Percentiles rank a stretch among this genome's conserved stretches.
Conservation (phyloP, 1,140 invertebrate genomes). For the Drosophila virilis region DNA sequence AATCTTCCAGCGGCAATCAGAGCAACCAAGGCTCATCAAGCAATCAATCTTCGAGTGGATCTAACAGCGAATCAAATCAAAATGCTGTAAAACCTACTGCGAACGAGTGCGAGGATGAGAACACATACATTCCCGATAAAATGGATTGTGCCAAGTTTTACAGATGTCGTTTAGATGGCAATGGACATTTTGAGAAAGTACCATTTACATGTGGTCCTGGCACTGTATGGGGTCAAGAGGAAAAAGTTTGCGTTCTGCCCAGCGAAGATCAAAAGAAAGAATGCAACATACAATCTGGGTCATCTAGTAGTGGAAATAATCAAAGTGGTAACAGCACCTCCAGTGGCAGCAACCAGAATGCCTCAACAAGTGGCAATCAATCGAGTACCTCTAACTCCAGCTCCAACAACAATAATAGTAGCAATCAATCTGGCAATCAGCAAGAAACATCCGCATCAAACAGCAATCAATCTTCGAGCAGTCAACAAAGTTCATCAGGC, state of each 20-base stretch:
- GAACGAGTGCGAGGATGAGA: constrained; percentile 85
- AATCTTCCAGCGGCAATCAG: constrained; percentile 58
- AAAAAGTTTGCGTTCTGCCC: constrained; percentile 85
- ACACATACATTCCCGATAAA: constrained; percentile 78
- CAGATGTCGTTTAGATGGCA: constrained; percentile 87
- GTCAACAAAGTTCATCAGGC: constrained; percentile 31
- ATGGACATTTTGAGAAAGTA: constrained; percentile 85
- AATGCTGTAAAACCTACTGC: constrained; percentile 53
- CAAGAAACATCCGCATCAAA: constrained; percentile 31
- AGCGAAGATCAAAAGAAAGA: constrained; percentile 86
- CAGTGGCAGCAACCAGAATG: constrained; percentile 40
- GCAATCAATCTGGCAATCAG: constrained; percentile 27
- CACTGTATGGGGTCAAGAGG: constrained; percentile 85
- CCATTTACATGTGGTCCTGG: constrained; percentile 88
- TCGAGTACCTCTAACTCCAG: constrained; percentile 20
- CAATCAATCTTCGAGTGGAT: constrained; percentile 48
- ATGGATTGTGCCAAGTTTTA: constrained; percentile 87
- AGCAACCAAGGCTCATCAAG: constrained; percentile 33
- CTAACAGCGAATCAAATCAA: constrained; percentile 46
- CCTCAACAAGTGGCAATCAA: constrained; percentile 34
- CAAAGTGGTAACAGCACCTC: constrained; percentile 35
- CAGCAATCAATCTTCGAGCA: constrained; percentile 42
- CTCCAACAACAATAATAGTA: constrained; percentile 29
- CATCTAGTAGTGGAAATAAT: constrained; percentile 27
- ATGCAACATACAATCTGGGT: constrained; percentile 86